These are phyloP conservation scores for Priocnemis perturbator DNA, from an alignment of 2,888 invertebrate genomes.

Conservation along the genomic window DNA sequence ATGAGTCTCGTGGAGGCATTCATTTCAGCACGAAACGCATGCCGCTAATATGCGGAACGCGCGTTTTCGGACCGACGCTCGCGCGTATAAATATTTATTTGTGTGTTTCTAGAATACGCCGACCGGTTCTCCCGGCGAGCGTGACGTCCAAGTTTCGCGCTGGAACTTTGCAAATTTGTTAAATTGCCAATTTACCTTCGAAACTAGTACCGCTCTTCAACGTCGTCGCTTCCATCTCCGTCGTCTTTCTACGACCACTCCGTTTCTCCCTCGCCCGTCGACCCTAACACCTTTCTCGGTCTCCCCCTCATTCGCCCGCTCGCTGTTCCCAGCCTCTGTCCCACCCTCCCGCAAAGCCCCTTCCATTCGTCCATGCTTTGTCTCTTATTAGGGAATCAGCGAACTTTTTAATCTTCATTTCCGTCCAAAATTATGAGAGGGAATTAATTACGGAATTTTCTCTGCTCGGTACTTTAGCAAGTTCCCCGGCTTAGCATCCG, in stretches of 20 bases:
- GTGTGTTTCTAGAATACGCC: constrained; percentile 35
- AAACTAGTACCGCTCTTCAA: constrained; percentile 64
- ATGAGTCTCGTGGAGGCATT: too few relatives aligned
- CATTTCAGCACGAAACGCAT: neutral
- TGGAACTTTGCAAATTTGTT: constrained; percentile 73
- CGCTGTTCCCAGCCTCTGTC: constrained; percentile 19
- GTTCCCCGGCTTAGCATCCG: constrained; percentile 21
- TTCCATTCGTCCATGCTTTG: constrained; percentile 52
- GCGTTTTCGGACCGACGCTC: neutral
- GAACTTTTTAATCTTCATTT: constrained; percentile 72
- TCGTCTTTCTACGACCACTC: constrained; percentile 25
- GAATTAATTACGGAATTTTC: constrained; percentile 68
- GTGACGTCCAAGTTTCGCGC: constrained; percentile 62
- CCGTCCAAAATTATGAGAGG: constrained; percentile 66
- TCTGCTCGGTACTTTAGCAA: constrained; percentile 20
- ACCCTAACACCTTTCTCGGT: constrained; percentile 28
- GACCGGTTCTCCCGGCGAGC: constrained; percentile 29
- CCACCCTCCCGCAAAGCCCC: constrained; percentile 34
- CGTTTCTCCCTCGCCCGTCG: constrained; percentile 34
- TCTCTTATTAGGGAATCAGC: constrained; percentile 61
- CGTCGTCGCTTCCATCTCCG: constrained; percentile 36
- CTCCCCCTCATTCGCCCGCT: constrained; percentile 27
- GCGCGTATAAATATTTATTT: constrained; percentile 26
- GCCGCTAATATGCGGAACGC: neutral
- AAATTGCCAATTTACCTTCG: constrained; percentile 74